phyloP scores from a whole-genome alignment of 2,113 vertebrate species.

The Oreochromis niloticus region DNA sequence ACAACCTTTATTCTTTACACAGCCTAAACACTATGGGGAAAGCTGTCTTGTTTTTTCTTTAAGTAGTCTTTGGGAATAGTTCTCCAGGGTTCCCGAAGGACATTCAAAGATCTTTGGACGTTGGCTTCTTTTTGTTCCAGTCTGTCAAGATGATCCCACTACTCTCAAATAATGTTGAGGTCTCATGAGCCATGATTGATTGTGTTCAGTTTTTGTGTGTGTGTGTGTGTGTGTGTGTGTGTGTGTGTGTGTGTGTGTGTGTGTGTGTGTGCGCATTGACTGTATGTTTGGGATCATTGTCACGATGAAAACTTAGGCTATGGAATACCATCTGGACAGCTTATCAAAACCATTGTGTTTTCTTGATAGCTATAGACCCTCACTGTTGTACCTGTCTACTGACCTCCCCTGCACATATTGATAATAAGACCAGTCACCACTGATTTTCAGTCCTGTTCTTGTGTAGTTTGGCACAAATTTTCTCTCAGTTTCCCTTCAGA shows the following conservation, averaged over 20 bases:
- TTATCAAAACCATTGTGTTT: not conserved
- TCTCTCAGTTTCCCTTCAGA: not conserved
- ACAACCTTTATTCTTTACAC: not conserved
- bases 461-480: not conserved
- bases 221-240: too few relatives aligned
- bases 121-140: not conserved
- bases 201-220: accelerated
- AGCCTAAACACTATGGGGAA: accelerated
- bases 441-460: not conserved
- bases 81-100: not conserved
- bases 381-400: not conserved
- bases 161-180: not conserved
- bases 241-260: too few relatives aligned
- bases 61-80: not conserved
- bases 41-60: not conserved
- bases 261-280: not conserved
- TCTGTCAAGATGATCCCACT: not conserved
- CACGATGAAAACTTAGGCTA: not conserved
- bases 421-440: not conserved
- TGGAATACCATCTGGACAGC: too few relatives aligned
- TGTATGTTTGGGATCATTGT: not conserved
- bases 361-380: not conserved
- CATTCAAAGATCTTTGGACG: not conserved
- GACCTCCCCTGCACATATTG: not conserved
- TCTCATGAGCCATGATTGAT: not conserved